Evolutionary conservation across 2,888 invertebrate species (phyloP), one percentile per base, ranked within the genome.

Genomic region (Drosophila nr. perissopoda): DNA sequence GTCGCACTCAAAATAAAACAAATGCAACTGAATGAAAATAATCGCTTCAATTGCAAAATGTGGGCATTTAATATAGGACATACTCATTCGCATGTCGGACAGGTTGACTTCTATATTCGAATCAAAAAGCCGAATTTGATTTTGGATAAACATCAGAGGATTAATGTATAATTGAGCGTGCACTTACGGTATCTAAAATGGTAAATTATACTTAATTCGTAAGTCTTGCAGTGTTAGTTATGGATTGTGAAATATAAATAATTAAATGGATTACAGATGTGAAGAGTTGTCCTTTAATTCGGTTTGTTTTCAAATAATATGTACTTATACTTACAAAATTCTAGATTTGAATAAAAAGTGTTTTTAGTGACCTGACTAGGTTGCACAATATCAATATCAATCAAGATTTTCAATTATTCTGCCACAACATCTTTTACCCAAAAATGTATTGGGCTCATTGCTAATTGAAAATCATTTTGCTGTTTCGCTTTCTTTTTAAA

Each of bases 11-110:
- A 70, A 42, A 49, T 86, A 0, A 58, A 34, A 7, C 62, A 73
- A 11, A 36, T 86, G 2, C 25, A 29, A 1, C 1, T 18, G 2
- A 72, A 76, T 33, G 16, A n/a, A 27, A 27, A 25, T 4, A 33
- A 60, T 11, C n/a, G 25, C 0, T 25, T 87, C 1, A 62, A 21
- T 4, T 86, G 89, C 53, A 75, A 78, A 49, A 42, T 89, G 10
- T 86, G 76, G 80, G 86, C 86, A 4, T 49, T 40, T 0, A 86
- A 86, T 63, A 89, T 86, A 8, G 10, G 29, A 6, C 48, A 80
- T 21, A 8, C 11, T 1, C 25, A 4, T 0, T 6, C 42, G 4
- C 58, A 57, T n/a, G 53, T 34, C 11, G 77, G 82, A 2, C 69
- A 75, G 8, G 10, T 77, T 8, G 11, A 33, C 0, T 83, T 83